Evolutionary conservation across 1,140 invertebrate genomes (phyloP).

Genomic region (Drosophila setifemur): DNA sequence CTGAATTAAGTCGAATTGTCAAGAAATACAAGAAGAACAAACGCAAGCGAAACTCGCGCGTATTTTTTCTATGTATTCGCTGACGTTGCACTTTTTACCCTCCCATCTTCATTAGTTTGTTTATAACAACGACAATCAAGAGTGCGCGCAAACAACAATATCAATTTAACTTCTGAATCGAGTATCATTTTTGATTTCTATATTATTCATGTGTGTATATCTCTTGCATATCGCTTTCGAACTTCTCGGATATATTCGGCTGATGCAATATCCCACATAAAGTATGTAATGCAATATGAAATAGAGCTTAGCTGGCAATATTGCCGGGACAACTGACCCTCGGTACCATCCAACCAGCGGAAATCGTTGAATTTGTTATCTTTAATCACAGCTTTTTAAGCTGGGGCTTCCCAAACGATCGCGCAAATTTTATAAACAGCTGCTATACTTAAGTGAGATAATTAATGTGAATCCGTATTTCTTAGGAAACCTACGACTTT

Average conservation of each 20-base stretch:
- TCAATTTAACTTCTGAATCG: conserved; percentile 27
- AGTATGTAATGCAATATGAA: conserved; percentile 26
- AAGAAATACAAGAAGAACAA: conserved; percentile 26
- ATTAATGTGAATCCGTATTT: too few relatives aligned
- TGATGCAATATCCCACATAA: conserved; percentile 51
- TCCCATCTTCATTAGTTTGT: conserved; percentile 56
- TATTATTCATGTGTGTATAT: conserved; percentile 9
- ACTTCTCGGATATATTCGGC: conserved; percentile 14
- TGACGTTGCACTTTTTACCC: conserved; percentile 56
- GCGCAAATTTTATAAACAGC: too few relatives aligned
- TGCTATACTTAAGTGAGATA: too few relatives aligned
- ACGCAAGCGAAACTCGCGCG: conserved; percentile 9
- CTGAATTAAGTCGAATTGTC: conserved; percentile 22
- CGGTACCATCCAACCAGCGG: too few relatives aligned
- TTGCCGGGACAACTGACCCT: neutral
- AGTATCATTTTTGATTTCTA: conserved; percentile 16
- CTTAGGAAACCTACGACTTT: too few relatives aligned
- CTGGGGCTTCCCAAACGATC: too few relatives aligned
- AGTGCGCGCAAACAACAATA: conserved; percentile 22
- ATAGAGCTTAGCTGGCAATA: conserved; percentile 3
- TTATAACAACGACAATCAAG: conserved; percentile 45
- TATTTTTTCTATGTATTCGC: conserved; percentile 5
- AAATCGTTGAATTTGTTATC: too few relatives aligned
- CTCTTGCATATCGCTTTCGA: neutral
- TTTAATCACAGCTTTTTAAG: too few relatives aligned